Evolutionary conservation across 2,113 vertebrate species (phyloP).

Genomic region (Misgurnus anguillicaudatus): DNA sequence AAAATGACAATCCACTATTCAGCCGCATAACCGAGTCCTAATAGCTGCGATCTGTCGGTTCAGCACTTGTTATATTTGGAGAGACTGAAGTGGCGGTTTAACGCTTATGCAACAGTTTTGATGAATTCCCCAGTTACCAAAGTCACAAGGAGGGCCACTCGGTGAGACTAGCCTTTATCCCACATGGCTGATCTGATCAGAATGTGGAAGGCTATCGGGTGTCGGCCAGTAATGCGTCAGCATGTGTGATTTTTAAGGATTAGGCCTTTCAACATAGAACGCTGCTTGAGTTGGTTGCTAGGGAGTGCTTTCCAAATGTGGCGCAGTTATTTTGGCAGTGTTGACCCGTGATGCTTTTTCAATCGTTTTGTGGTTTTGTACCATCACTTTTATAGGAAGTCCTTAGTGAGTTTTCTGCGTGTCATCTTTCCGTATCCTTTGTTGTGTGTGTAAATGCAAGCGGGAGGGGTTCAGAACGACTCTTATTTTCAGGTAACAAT

Average conservation of each 20-base stretch:
- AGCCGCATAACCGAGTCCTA: not conserved
- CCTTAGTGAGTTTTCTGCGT: not conserved
- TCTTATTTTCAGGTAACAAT: conserved; percentile 61
- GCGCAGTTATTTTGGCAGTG: conserved; percentile 11
- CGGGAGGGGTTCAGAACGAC: conserved; percentile 63
- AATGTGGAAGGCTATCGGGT: conserved; percentile 27
- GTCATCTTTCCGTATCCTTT: conserved; percentile 63
- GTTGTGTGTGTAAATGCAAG: conserved; percentile 63
- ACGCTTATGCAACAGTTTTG: conserved; percentile 43
- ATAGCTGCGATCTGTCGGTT: conserved; percentile 7
- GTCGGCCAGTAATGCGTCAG: conserved; percentile 19
- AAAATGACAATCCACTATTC: not conserved
- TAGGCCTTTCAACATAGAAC: conserved; percentile 1
- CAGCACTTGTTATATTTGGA: conserved; percentile 41
- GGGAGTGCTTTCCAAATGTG: conserved; percentile 22
- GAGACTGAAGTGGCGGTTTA: conserved; percentile 18
- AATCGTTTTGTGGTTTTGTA: conserved; percentile 25
- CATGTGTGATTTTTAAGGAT: conserved; percentile 39
- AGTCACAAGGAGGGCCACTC: conserved; percentile 24
- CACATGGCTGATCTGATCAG: conserved; percentile 2
- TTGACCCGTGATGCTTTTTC: not conserved
- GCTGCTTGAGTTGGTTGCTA: conserved; percentile 28
- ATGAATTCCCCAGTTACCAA: conserved; percentile 7
- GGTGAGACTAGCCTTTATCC: not conserved
- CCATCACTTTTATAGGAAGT: conserved; percentile 22